Percentiles rank a stretch among this genome's conserved stretches.
phyloP scores from a whole-genome alignment of 2,888 invertebrate genomes.

The Torymus auratus region DNA sequence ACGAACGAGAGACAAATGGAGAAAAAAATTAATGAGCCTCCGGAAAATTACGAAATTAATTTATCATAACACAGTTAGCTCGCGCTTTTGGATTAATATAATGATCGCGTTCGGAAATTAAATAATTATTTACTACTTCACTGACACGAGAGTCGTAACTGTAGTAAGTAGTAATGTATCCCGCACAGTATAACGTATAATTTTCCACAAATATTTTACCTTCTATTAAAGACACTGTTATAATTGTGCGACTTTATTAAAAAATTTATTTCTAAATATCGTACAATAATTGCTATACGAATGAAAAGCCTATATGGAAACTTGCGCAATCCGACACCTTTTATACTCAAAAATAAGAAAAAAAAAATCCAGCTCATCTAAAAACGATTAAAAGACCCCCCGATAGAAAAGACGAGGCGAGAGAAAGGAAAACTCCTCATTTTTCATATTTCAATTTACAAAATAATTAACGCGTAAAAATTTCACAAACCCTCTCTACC shows the following conservation, averaged over 20 bases:
- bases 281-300: too few species aligned
- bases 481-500: constrained; percentile 5
- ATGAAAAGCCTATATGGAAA: too few species aligned
- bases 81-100: too few species aligned
- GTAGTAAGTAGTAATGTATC: too few species aligned
- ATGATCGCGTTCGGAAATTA: too few species aligned
- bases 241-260: too few species aligned
- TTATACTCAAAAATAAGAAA: neutral
- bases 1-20: neutral
- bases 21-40: neutral
- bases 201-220: too few species aligned
- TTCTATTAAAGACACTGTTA: too few species aligned
- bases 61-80: neutral
- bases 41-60: constrained; percentile 10
- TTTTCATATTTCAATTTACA: constrained; percentile 30
- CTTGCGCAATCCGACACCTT: neutral
- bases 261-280: too few species aligned
- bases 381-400: constrained; percentile 17
- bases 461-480: constrained; percentile 31
- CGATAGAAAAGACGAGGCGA: neutral
- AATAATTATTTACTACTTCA: neutral
- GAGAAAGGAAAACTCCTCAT: constrained; percentile 21
- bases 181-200: too few species aligned
- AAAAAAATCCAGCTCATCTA: constrained; percentile 12
- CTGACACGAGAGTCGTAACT: neutral